Base-by-base conservation (phyloP, 2,797 vertebrate genomes). In the Lepilemur septentrionalis region DNA sequence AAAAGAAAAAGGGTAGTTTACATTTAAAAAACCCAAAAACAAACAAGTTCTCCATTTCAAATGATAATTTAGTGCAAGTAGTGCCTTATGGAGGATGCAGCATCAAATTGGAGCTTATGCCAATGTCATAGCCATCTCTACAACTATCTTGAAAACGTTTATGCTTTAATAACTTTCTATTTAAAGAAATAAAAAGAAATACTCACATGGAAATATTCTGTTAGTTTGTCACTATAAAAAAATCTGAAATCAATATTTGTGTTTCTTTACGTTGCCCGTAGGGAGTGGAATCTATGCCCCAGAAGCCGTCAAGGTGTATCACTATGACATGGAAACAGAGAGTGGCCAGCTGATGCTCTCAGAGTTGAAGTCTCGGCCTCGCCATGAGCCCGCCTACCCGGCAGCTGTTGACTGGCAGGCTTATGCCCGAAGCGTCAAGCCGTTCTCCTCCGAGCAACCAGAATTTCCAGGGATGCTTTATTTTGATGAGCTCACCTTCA, bases 251-350 rank as follows among this genome's bases (percentile, higher is more conserved):
- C 35, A 35, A 32, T 35, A 8, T 38, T 63, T 38, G 15, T 32
- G 7, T 76, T 76, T 79, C 63, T 89, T 35, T 88, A 35, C 13
- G 13, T 96, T 23, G 20, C 91, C 32, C 2, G 7, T 35, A 99
- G 98, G 98, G 13, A 99, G 98, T 1, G 98, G 98, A 55, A 98
- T 99, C 95, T 99, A 98, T 0, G 70, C 98, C 22, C 98, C 97
- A 0, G 96, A 98, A 0, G 95, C 95, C 43, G 76, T 98, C 87
- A 95, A 48, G 69, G n/a, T 96, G 1, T 98, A 98, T 80, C 93
- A 97, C 96, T 98, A 98, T 50, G 98, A 98, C 88, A 98, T 97
- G 97, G 57, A 98, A 76, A 98, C 95, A 3, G 92, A 98, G 46
- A 97, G 98, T 0, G 98, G 98, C 20, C 96, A 23, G 28, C 98